Evolutionary conservation across 2,888 invertebrate species (phyloP).

Genomic region (Drosophila multiciliata): DNA sequence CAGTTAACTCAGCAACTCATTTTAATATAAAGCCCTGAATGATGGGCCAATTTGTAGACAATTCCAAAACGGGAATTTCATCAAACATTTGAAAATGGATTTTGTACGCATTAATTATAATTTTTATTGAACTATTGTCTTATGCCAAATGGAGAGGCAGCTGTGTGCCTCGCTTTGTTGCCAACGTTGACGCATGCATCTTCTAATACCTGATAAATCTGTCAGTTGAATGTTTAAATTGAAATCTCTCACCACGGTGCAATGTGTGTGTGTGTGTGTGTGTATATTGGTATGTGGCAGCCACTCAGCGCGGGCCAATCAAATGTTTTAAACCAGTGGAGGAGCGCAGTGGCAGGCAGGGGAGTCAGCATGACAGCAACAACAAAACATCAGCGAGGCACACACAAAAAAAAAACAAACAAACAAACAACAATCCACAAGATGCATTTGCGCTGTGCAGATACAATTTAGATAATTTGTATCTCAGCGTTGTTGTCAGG

Average conservation of each 20-base stretch:
- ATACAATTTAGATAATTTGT: constrained; percentile 83
- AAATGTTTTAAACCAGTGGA: not conserved
- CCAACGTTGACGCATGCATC: constrained; percentile 73
- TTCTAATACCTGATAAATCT: constrained; percentile 84
- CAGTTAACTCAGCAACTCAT: not conserved
- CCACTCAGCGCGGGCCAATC: constrained; percentile 60
- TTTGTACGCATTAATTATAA: constrained; percentile 43
- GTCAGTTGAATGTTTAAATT: constrained; percentile 82
- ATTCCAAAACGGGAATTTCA: not conserved
- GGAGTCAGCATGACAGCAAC: constrained; percentile 17
- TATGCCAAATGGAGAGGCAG: not conserved
- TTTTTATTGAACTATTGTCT: constrained; percentile 43
- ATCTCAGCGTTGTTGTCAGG: constrained; percentile 80
- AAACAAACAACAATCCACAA: constrained; percentile 60
- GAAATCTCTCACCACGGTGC: constrained; percentile 78
- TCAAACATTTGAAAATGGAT: constrained; percentile 24
- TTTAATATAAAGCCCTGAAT: not conserved
- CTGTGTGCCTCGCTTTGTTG: constrained; percentile 8
- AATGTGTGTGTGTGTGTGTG: constrained; percentile 15
- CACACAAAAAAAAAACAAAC: constrained; percentile 34
- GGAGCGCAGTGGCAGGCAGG: not conserved
- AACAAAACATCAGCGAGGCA: constrained; percentile 27
- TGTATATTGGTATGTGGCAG: constrained; percentile 15
- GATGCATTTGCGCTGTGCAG: constrained; percentile 74
- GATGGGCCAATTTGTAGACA: not conserved